Evolutionary conservation across 1,140 invertebrate species (phyloP), one percentile per base, ranked within the genome.

Genomic region (Drosophila kurseongensis): DNA sequence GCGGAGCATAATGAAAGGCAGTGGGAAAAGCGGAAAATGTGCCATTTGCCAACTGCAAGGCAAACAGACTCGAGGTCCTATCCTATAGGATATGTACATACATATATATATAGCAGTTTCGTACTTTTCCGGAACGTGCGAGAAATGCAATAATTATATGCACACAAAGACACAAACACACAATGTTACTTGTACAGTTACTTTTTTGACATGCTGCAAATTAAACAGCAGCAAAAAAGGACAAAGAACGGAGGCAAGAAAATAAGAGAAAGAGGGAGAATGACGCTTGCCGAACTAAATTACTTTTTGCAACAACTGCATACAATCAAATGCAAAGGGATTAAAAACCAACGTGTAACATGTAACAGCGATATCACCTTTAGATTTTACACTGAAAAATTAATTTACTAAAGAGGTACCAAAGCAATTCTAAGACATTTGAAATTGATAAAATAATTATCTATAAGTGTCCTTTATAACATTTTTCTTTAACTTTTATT

Each of bases 141-240:
- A 85, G 79, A 88, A 86, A 74, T 89, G 84, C 85, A 89, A 89
- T 89, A 89, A 89, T 89, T 89, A 89, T 88, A 88, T 88, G 84
- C 84, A 89, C 58, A 88, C 84, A 86, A 83, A 69, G 61, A 61
- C 75, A 67, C 42, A 68, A 42, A 63, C 42, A 32, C 29, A 6
- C 68, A 72, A 41, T 52, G 47, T 48, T 45, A 42, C 42, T 60
- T 38, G 47, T 16, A 58, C 40, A 74, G 36, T 51, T 62, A 57
- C 52, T 85, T 88, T 86, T 88, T 89, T 89, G 84, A 89, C 80
- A 89, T 89, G 84, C 84, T 89, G 77, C 77, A 89, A 89, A 89
- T 89, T 89, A 89, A 89, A 89, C 80, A 89, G 68, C 45, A 44
- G 73, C 62, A 42, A 66, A 48, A 73, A 56, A 35, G 57, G 67